Conservation (phyloP, 2,797 vertebrate species). For the Peromyscus nudipes region DNA sequence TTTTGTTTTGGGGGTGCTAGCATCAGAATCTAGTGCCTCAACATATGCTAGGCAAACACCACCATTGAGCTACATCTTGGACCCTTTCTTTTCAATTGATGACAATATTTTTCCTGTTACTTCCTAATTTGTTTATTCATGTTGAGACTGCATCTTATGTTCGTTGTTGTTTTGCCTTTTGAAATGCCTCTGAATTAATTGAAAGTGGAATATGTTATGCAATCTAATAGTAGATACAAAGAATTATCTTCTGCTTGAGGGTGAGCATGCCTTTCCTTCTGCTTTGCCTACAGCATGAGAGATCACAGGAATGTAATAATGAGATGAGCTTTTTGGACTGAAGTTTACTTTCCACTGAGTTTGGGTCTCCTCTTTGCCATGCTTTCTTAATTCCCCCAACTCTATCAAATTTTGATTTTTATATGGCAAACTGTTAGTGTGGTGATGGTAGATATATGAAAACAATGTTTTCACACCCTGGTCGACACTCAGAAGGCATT, state of each 20-base stretch:
- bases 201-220: neutral
- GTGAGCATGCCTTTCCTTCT: neutral
- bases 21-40: neutral
- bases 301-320: no score
- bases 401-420: neutral
- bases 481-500: neutral
- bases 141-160: neutral
- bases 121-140: neutral
- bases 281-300: neutral
- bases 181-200: neutral
- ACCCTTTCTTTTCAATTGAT: neutral
- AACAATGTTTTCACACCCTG: neutral
- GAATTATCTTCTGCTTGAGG: neutral
- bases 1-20: neutral
- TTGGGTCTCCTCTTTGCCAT: neutral
- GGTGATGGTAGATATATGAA: neutral
- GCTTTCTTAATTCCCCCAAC: neutral
- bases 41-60: neutral
- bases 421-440: neutral
- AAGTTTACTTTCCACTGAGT: neutral
- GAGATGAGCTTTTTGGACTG: neutral
- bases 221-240: neutral
- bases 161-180: neutral
- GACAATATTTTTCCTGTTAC: neutral
- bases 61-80: neutral